Base-by-base conservation (phyloP, 2,888 invertebrate genomes). In the Apotomis betuletana region DNA sequence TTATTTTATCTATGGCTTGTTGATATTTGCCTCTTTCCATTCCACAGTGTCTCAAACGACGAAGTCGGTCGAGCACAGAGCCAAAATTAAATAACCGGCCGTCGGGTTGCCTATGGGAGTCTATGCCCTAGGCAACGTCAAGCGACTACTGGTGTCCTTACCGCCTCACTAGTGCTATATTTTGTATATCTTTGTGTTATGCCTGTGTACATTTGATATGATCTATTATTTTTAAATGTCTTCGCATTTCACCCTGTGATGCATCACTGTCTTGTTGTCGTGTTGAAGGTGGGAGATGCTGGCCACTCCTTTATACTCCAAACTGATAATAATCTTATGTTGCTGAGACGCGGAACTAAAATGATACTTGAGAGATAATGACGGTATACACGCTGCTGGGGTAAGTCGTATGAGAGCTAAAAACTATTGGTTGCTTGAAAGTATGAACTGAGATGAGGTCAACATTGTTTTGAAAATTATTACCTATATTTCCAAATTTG, bases 211-310 rank as follows among this genome's bases (percentile, higher is more conserved):
- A 59, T 59, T 71, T 73, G 69, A 73, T 69, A 60, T 85, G 80
- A 80, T 82, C 79, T 83, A 78, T 83, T 79, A 76, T 73, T 83
- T 76, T 82, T 79, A 81, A 79, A 78, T 75, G 77, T 84, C 82
- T 81, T 84, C 82, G 82, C 74, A 77, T 80, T 77, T 80, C 85
- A 84, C 85, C 79, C 76, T 86, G 85, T 89, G 85, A 87, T 87
- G 78, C 81, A 77, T 88, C 84, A 85, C 84, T 87, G 81, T 85
- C 85, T 84, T 87, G 83, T 90, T 90, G 86, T 90, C 89, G 86
- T 92, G 91, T 92, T 92, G 84, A 92, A 92, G 92, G 92, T 91
- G 86, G 82, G 83, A 81, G 87, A 86, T 72, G 67, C 70, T 69
- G 69, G 71, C 76, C 69, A 71, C 70, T 70, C 75, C 74, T 61